Evolutionary conservation across 1,140 invertebrate species (phyloP), one percentile per base, ranked within the genome.

Genomic region (Lasioglossum baleicum): DNA sequence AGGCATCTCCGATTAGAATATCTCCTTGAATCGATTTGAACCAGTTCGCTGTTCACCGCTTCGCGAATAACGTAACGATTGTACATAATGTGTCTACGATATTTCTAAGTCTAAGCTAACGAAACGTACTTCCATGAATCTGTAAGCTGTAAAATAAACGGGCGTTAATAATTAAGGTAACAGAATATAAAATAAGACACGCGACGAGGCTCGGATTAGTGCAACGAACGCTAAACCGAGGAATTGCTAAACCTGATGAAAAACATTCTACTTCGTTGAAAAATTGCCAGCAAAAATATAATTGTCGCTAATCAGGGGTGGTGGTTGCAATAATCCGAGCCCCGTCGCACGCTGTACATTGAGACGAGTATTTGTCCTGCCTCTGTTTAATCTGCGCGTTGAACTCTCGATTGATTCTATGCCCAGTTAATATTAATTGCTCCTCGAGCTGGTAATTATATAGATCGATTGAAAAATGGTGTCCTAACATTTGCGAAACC

Each of bases 51-150:
- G 74, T 44, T 81, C 65, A 48, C 31, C 35, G 71, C 51, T 48
- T 66, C 35, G 70, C 67, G 22, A 13, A 42, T 44, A 68, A 69
- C 22, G 66, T 81, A 70, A 26, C 42, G 22, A 67, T 51, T 87
- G 85, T 85, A 88, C 53, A 87, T 88, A 87, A 81, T 77, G 42
- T 76, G 75, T 75, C 35, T 70, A 66, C 72, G 13, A 31, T 42
- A 64, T 20, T 58, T 58, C 20, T 83, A 83, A 67, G 69, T 64
- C 68, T 82, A 87, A 85, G 56, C 40, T 74, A 83, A 80, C 72
- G 35, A 81, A 78, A 82, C 63, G 79, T 87, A 88, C 83, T 88
- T 88, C 82, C 81, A 85, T 82, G 63, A 42, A 75, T 83, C 69
- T 77, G 42, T 76, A 84, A 81, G 75, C 76, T 88, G 85, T 88